Percentiles rank a stretch among this genome's conserved stretches.
Conservation (phyloP, 2,797 vertebrate genomes). For the Buceros bicornis region DNA sequence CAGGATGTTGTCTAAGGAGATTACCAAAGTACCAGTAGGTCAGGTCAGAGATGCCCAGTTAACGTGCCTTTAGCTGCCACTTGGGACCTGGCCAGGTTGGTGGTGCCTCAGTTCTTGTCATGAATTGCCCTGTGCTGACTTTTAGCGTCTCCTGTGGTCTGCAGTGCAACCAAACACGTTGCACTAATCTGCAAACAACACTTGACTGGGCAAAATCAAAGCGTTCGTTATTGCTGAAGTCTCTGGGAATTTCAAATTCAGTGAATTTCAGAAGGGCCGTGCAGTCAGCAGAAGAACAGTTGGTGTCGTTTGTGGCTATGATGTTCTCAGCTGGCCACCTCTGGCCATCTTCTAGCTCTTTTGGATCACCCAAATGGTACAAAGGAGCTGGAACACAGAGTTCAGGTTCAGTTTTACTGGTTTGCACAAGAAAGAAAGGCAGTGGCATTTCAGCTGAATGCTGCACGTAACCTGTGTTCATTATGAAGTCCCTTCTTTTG, state of each 20-base stretch:
- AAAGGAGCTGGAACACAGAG: not conserved
- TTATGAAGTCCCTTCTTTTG: slow-evolving; percentile 80
- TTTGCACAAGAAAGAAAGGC: slow-evolving; percentile 82
- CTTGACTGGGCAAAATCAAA: not conserved
- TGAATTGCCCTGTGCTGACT: not conserved
- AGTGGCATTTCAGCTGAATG: slow-evolving; percentile 81
- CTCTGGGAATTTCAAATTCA: not conserved
- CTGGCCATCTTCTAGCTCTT: not conserved
- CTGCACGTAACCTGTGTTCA: slow-evolving; percentile 64
- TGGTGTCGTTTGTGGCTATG: not conserved
- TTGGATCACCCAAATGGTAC: not conserved
- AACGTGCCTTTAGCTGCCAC: not conserved
- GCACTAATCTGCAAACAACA: not conserved
- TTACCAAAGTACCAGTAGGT: not conserved
- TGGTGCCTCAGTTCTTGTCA: not conserved
- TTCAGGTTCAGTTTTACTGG: slow-evolving; percentile 74
- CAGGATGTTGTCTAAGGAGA: not conserved
- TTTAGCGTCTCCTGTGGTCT: not conserved
- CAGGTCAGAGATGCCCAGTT: not conserved
- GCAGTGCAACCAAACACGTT: not conserved
- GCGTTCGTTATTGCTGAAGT: not conserved
- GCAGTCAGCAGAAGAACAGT: not conserved
- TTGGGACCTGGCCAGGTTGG: fast-evolving
- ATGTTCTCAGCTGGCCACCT: not conserved
- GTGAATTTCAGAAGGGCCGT: fast-evolving